Evolutionary conservation across 2,888 invertebrate species (phyloP).

Genomic region (Pseudanteris insignis): DNA sequence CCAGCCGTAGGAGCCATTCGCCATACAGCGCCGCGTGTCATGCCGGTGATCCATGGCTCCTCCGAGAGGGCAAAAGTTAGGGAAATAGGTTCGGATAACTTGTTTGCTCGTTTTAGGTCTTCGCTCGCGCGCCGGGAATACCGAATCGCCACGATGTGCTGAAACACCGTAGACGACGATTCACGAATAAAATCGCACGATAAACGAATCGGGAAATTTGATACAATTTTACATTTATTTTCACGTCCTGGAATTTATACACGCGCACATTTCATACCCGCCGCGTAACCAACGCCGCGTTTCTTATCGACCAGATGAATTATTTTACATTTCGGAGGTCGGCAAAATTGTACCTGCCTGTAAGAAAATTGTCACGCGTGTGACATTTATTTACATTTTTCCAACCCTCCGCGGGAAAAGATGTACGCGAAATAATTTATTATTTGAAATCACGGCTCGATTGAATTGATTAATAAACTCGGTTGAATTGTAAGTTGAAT

Average conservation of each 20-base stretch:
- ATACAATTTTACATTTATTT: conserved; percentile 37
- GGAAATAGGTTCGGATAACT: conserved; percentile 66
- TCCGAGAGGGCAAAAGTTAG: conserved; percentile 62
- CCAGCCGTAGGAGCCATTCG: conserved; percentile 43
- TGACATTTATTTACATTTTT: too few species aligned
- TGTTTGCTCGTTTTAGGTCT: conserved; percentile 58
- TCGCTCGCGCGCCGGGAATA: conserved; percentile 58
- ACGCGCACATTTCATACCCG: conserved; percentile 9
- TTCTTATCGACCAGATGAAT: too few species aligned
- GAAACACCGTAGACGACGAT: conserved; percentile 55
- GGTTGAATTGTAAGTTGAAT: too few species aligned
- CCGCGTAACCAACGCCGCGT: too few species aligned
- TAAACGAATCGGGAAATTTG: conserved; percentile 40
- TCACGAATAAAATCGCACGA: conserved; percentile 40
- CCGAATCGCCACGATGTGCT: conserved; percentile 56
- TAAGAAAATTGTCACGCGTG: too few species aligned
- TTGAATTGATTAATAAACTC: too few species aligned
- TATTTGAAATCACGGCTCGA: too few species aligned
- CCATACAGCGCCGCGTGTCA: conserved; percentile 54
- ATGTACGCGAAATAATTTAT: too few species aligned
- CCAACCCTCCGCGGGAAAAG: too few species aligned
- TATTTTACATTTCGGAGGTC: too few species aligned
- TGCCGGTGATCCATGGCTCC: conserved; percentile 64
- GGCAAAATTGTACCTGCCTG: too few species aligned
- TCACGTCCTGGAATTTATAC: conserved; percentile 13